Evolutionary conservation across 2,797 vertebrate species (phyloP).

Genomic region (Trichosurus vulpecula): DNA sequence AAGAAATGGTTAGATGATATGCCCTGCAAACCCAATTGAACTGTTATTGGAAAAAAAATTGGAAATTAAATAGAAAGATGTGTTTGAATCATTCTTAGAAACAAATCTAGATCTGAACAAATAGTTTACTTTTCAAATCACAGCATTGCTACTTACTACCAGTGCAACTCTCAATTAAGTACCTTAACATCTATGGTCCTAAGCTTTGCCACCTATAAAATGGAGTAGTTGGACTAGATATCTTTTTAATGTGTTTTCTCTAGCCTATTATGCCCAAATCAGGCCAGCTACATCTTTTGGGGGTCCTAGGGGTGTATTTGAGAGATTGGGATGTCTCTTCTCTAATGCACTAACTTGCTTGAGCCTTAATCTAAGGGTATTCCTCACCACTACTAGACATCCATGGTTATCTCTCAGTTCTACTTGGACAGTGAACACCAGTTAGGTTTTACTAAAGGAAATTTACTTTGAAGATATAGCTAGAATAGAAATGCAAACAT

Average conservation of each 20-base stretch:
- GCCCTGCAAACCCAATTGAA: not conserved
- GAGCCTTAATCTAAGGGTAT: not conserved
- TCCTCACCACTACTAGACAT: not conserved
- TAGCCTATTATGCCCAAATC: not conserved
- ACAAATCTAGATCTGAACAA: not conserved
- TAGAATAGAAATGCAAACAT: not conserved
- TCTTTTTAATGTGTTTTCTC: not conserved
- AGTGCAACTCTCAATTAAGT: not conserved
- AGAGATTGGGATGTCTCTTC: not conserved
- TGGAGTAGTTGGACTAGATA: not conserved
- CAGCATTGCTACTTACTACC: not conserved
- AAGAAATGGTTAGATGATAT: not conserved
- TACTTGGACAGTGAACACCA: not conserved
- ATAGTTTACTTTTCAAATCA: not conserved
- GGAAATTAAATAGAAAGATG: not conserved
- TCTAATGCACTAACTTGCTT: not conserved
- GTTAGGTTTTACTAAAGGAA: not conserved
- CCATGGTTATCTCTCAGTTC: not conserved
- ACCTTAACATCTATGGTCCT: not conserved
- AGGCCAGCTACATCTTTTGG: not conserved
- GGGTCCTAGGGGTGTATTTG: not conserved
- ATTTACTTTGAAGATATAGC: not conserved
- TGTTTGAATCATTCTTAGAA: not conserved
- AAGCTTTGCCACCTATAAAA: not conserved
- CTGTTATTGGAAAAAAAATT: not conserved